These are phyloP conservation scores for Chaetura pelagica DNA, from an alignment of 2,113 vertebrate genomes.

Conservation along the genomic window DNA sequence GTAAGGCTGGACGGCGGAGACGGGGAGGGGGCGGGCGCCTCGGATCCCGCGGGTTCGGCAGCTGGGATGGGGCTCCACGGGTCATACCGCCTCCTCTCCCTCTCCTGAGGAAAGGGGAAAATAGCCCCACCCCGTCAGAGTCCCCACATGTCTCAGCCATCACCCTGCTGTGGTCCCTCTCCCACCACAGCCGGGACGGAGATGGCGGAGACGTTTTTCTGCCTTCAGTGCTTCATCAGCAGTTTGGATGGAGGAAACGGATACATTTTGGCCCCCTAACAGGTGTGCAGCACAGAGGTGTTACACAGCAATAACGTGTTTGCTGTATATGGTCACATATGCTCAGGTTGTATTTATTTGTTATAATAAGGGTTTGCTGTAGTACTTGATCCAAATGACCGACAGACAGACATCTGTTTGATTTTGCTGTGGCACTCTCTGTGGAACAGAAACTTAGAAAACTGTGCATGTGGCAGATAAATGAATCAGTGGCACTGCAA, in stretches of 20 bases:
- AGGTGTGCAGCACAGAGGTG: background rate
- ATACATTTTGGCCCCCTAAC: background rate
- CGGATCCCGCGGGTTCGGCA: rapidly evolving
- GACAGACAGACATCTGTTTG: background rate
- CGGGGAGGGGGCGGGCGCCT: no score
- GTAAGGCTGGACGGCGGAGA: constrained; percentile 18
- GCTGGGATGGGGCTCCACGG: background rate
- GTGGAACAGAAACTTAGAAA: background rate
- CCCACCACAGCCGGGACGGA: background rate
- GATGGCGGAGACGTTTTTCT: background rate
- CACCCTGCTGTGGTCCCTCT: background rate
- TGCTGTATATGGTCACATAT: background rate
- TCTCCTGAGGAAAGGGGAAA: background rate
- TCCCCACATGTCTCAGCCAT: background rate
- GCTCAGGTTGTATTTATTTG: background rate
- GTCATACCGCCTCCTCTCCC: background rate
- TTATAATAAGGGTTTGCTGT: background rate
- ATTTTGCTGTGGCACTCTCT: background rate
- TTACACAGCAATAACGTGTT: background rate
- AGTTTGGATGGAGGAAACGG: background rate
- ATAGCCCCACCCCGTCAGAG: background rate
- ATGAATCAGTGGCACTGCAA: background rate
- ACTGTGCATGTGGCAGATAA: background rate
- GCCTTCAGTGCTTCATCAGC: background rate
- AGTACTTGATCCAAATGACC: background rate